Percentiles rank a stretch among this genome's conserved stretches.
These are phyloP conservation scores for Turdus rufiventris DNA, from an alignment of 2,113 vertebrate genomes.

Conservation along the genomic window DNA sequence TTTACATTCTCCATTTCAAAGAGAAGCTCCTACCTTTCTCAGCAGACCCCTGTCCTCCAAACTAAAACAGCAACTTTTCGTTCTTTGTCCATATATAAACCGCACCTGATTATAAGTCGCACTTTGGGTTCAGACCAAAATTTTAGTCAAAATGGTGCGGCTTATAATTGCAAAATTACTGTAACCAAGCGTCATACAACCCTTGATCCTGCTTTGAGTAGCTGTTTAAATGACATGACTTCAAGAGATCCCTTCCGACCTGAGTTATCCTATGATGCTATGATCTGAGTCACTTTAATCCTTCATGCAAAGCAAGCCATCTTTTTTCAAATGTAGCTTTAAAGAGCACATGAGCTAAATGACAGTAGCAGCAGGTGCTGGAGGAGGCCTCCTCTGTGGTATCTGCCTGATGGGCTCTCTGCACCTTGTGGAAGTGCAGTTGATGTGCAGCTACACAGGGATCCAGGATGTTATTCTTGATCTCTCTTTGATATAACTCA, in stretches of 20 bases:
- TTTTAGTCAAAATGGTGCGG: too few species aligned
- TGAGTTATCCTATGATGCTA: background rate
- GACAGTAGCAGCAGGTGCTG: background rate
- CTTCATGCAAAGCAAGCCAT: background rate
- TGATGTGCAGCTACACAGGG: background rate
- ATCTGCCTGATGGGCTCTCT: background rate
- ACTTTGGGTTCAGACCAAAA: too few species aligned
- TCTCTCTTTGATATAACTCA: background rate
- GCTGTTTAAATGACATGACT: background rate
- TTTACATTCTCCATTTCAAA: too few species aligned
- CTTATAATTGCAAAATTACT: too few species aligned
- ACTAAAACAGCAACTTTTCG: too few species aligned
- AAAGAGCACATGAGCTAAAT: background rate
- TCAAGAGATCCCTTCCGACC: background rate
- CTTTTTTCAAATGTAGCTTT: background rate
- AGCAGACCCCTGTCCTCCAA: too few species aligned
- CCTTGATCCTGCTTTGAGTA: background rate
- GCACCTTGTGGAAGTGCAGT: background rate
- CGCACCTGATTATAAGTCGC: too few species aligned
- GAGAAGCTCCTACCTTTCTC: too few species aligned
- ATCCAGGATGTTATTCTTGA: background rate
- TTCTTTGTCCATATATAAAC: too few species aligned
- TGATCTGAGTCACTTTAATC: background rate
- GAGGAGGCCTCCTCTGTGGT: background rate
- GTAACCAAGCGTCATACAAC: background rate